Base-by-base conservation (phyloP, 2,797 vertebrate genomes). In the Microctenopoma steveboyesi region DNA sequence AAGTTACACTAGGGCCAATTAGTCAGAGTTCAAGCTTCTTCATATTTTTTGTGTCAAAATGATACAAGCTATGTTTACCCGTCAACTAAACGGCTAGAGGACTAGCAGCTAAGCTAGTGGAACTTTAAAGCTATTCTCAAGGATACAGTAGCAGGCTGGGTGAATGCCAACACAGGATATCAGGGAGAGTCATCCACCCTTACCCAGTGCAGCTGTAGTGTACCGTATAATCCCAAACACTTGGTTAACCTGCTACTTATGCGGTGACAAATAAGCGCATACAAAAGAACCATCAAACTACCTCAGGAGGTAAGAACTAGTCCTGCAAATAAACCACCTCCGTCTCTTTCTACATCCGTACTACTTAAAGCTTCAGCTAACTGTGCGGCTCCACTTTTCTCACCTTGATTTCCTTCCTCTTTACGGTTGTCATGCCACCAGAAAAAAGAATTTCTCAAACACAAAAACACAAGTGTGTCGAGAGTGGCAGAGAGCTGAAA, bases 341-440 rank as follows among this genome's bases (percentile, higher is more conserved):
- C 35, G 37, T 72, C 60, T 25, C 52, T 64, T 48, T 0, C 37
- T 51, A 30, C 62, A 49, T 22, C 57, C 2, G 2, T 55, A 63
- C 10, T 33, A 33, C 28, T 30, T 30, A 5, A 30, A 30, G 28
- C 28, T 30, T 30, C 28, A 30, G 4, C 28, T 30, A 30, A 30
- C 40, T 14, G n/a, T 65, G 66, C 58, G 56, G 60, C 65, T 56
- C 39, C 53, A 52, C 57, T 72, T 82, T 74, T 55, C 61, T 69
- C 56, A 11, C 35, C 28, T 42, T 25, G 5, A 45, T 40, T 42
- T 45, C 10, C 12, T 37, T 51, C 42, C 3, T 28, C 16, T 56
- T 63, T 52, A 40, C 2, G 13, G 57, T 52, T 67, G 53, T 15
- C 7, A 35, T 58, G 30, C 48, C 27, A 54, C 72, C 18, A 39